A percentile compares a stretch with the other conserved stretches of the same genome.
phyloP scores from a whole-genome alignment of 1,140 invertebrate genomes.

The Macrosteles quadrilineatus region DNA sequence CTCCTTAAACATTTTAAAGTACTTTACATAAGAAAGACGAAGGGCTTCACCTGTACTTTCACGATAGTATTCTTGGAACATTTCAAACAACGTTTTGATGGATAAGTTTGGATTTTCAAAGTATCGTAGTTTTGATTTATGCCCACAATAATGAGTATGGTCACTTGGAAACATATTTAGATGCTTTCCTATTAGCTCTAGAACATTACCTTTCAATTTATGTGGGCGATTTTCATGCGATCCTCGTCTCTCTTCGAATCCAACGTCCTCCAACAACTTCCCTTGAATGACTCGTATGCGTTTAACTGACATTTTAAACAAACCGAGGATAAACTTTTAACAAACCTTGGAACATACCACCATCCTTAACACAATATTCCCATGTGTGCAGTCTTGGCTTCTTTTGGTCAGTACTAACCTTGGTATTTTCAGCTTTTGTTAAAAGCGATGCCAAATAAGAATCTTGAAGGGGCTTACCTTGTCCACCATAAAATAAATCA shows the following conservation, averaged over 20 bases:
- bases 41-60: not conserved
- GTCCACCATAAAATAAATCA: slow-evolving; percentile 12
- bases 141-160: slow-evolving; percentile 17
- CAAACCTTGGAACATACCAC: slow-evolving; percentile 8
- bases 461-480: not conserved
- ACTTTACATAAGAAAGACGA: slow-evolving; percentile 1
- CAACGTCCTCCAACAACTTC: slow-evolving; percentile 19
- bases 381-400: slow-evolving; percentile 14
- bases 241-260: slow-evolving; percentile 26
- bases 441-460: not conserved
- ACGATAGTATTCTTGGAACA: slow-evolving; percentile 11
- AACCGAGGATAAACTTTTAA: slow-evolving; percentile 7
- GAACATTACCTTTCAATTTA: slow-evolving; percentile 24
- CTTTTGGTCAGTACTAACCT: not conserved
- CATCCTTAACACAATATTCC: slow-evolving; percentile 7
- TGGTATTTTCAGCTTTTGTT: not conserved
- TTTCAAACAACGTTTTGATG: slow-evolving; percentile 11
- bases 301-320: slow-evolving; percentile 12
- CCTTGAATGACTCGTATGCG: slow-evolving; percentile 21
- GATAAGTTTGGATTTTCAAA: slow-evolving; percentile 27
- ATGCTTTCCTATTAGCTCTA: not conserved
- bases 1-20: slow-evolving; percentile 22
- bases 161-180: slow-evolving; percentile 12
- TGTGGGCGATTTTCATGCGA: slow-evolving; percentile 12
- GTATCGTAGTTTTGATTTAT: slow-evolving; percentile 22